Evolutionary conservation across 2,797 vertebrate species (phyloP).

Genomic region (Leptatherina wallacei): DNA sequence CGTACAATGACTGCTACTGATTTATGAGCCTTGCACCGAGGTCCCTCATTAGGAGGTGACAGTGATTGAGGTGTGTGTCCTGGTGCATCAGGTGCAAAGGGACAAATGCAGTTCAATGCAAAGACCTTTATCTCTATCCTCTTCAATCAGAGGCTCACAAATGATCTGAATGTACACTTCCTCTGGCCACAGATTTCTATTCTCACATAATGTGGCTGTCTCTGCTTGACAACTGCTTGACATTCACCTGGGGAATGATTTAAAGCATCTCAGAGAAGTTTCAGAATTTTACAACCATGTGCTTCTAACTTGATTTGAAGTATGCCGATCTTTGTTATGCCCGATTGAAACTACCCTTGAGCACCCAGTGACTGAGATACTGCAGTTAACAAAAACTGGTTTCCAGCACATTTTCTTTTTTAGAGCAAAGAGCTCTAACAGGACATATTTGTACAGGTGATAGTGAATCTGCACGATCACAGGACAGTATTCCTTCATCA

Average conservation of each 20-base stretch:
- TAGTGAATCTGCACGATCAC: slow-evolving; percentile 1
- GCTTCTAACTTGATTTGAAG: background rate
- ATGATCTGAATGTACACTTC: slow-evolving; percentile 17
- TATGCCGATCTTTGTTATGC: background rate
- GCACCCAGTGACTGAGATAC: slow-evolving; percentile 5
- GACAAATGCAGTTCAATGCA: slow-evolving; percentile 29
- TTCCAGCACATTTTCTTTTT: background rate
- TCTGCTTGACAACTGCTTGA: slow-evolving; percentile 16
- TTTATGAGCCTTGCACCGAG: slow-evolving; percentile 51
- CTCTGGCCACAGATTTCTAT: slow-evolving; percentile 10
- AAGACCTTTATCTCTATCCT: slow-evolving; percentile 29
- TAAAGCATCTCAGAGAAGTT: background rate
- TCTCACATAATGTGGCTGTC: background rate
- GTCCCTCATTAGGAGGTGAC: slow-evolving; percentile 66
- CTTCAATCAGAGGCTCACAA: slow-evolving; percentile 12
- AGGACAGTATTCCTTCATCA: background rate
- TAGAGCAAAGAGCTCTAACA: background rate
- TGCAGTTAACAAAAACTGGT: background rate
- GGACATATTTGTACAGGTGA: background rate
- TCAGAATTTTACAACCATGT: background rate
- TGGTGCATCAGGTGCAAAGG: slow-evolving; percentile 37
- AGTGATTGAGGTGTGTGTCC: slow-evolving; percentile 63
- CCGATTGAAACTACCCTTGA: too few relatives aligned
- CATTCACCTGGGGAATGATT: background rate
- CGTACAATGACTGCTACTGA: slow-evolving; percentile 38